Evolutionary conservation across 2,113 vertebrate species (phyloP).

Genomic region (Corvus moneduloides): DNA sequence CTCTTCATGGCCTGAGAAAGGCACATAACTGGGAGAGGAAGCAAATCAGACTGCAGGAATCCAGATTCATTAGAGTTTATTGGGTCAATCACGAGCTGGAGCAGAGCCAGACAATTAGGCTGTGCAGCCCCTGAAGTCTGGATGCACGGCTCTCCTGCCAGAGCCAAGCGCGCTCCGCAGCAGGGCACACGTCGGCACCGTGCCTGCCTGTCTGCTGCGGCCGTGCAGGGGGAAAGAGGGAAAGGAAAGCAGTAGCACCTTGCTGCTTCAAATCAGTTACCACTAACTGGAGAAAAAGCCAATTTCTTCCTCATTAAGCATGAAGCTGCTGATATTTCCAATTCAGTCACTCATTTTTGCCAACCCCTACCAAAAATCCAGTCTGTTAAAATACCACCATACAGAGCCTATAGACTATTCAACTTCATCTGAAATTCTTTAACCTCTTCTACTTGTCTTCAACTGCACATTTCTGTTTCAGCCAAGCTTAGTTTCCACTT

Average conservation of each 20-base stretch:
- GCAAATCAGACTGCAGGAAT: conserved; percentile 67
- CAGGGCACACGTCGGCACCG: neutral
- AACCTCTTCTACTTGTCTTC: neutral
- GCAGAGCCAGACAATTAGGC: conserved; percentile 37
- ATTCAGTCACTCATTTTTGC: neutral
- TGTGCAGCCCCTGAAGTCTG: neutral
- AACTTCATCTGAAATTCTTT: neutral
- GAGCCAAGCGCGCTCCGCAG: neutral
- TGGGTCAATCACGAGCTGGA: conserved; percentile 64
- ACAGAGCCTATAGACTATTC: neutral
- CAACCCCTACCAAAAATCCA: neutral
- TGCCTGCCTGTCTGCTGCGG: neutral
- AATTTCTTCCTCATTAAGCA: neutral
- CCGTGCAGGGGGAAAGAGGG: neutral
- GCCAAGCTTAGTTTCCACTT: neutral
- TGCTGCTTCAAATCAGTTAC: neutral
- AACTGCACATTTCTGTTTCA: neutral
- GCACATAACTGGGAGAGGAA: conserved; percentile 49
- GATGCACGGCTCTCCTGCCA: neutral
- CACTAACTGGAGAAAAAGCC: neutral
- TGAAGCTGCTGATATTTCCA: neutral
- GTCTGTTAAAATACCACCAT: neutral
- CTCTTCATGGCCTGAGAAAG: conserved; percentile 17
- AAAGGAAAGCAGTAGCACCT: neutral
- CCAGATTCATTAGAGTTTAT: conserved; percentile 69